Conservation (phyloP, 1,140 invertebrate species). For the Notospermus geniculatus region DNA sequence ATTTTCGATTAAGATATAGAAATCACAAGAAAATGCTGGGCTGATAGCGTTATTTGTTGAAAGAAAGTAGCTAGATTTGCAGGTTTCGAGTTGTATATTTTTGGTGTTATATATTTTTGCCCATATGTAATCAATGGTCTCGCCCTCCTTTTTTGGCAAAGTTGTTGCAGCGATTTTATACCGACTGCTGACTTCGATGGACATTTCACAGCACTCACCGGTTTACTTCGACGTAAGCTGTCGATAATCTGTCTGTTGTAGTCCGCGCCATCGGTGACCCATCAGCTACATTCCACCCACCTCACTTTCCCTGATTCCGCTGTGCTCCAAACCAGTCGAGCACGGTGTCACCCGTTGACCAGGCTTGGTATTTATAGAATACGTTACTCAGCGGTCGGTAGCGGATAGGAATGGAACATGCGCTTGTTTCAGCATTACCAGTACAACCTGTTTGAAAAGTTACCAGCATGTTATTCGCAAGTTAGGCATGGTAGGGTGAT, state of each 20-base stretch:
- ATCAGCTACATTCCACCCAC: slow-evolving; percentile 37
- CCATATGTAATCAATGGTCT: too few relatives aligned
- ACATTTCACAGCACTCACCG: slow-evolving; percentile 29
- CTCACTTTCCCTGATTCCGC: slow-evolving; percentile 49
- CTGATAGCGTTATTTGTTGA: too few relatives aligned
- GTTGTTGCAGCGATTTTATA: too few relatives aligned
- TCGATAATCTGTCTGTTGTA: slow-evolving; percentile 39
- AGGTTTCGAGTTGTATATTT: too few relatives aligned
- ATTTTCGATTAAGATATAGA: too few relatives aligned
- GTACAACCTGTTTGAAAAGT: slow-evolving; percentile 28
- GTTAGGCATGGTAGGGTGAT: too few relatives aligned
- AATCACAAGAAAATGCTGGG: too few relatives aligned
- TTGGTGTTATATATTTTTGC: too few relatives aligned
- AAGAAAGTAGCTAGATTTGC: too few relatives aligned
- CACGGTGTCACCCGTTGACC: slow-evolving; percentile 51
- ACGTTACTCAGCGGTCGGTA: slow-evolving; percentile 34
- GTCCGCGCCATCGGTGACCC: slow-evolving; percentile 58
- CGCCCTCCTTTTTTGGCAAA: too few relatives aligned
- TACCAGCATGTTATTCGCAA: background rate
- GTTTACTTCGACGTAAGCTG: slow-evolving; percentile 30
- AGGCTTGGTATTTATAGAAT: slow-evolving; percentile 52
- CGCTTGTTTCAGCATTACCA: slow-evolving; percentile 30
- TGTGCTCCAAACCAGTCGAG: slow-evolving; percentile 58
- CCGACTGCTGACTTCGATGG: too few relatives aligned
- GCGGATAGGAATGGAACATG: slow-evolving; percentile 55